These are phyloP conservation scores for Lysiphlebus fabarum DNA, from an alignment of 1,140 invertebrate genomes.

Conservation along the genomic window DNA sequence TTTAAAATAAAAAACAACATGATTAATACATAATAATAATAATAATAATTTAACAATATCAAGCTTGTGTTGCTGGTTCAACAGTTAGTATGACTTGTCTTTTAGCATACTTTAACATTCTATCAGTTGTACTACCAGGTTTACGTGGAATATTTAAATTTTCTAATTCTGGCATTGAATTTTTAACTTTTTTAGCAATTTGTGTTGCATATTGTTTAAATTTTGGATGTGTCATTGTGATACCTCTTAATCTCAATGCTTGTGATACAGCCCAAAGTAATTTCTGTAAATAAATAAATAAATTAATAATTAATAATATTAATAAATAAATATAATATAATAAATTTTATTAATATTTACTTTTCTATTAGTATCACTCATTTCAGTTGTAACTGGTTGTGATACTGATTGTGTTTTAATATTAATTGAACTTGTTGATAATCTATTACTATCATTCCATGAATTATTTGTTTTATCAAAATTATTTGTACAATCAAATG, in stretches of 20 bases:
- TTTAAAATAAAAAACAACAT: no score
- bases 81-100: slow-evolving; percentile 62
- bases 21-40: no score
- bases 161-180: slow-evolving; percentile 52
- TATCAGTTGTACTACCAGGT: slow-evolving; percentile 56
- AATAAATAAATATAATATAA: neutral
- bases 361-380: slow-evolving; percentile 64
- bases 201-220: slow-evolving; percentile 63
- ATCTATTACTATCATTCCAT: slow-evolving; percentile 34
- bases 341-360: slow-evolving; percentile 50
- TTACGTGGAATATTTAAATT: slow-evolving; percentile 46
- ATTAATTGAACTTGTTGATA: slow-evolving; percentile 32
- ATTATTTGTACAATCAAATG: slow-evolving; percentile 55
- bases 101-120: slow-evolving; percentile 62
- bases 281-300: slow-evolving; percentile 56
- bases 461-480: slow-evolving; percentile 29
- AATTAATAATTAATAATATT: neutral
- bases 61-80: slow-evolving; percentile 34
- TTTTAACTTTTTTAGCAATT: slow-evolving; percentile 59
- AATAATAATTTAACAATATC: no score
- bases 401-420: slow-evolving; percentile 27
- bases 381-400: slow-evolving; percentile 42
- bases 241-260: slow-evolving; percentile 62
- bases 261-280: slow-evolving; percentile 68
- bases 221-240: slow-evolving; percentile 61